Conservation (phyloP, 2,113 vertebrate genomes). For the Conger conger region DNA sequence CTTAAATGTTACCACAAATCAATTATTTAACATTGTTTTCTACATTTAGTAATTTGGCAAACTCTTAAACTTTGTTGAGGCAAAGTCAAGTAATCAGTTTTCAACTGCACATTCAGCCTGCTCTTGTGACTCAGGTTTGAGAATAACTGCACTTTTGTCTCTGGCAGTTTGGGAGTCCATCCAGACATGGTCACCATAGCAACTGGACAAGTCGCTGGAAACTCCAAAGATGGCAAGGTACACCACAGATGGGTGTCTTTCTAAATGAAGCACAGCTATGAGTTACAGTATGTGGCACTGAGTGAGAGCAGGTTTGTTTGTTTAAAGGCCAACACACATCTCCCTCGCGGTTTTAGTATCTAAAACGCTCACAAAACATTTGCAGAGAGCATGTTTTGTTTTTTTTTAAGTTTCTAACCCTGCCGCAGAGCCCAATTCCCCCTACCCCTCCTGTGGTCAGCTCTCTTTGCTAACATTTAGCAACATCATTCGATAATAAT, state of each 20-base stretch:
- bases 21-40: neutral
- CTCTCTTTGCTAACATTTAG: no score
- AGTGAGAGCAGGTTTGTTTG: no score
- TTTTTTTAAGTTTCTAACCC: no score
- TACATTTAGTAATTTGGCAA: neutral
- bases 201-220: conserved; percentile 88
- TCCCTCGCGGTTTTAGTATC: no score
- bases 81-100: neutral
- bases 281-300: no score
- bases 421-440: no score
- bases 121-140: neutral
- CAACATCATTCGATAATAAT: no score
- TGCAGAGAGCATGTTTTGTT: no score
- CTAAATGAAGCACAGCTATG: neutral
- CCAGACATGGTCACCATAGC: conserved; percentile 92
- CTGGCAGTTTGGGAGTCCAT: conserved; percentile 80
- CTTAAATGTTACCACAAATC: neutral
- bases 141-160: conserved; percentile 12
- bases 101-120: neutral
- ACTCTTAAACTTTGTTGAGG: neutral
- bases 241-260: neutral
- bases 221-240: conserved; percentile 90
- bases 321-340: no score
- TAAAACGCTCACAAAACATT: no score
- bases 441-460: no score